Percentiles rank a stretch among this genome's conserved stretches.
Evolutionary conservation across 2,888 invertebrate genomes (phyloP).

Genomic region (Acrocyrtus sp.): DNA sequence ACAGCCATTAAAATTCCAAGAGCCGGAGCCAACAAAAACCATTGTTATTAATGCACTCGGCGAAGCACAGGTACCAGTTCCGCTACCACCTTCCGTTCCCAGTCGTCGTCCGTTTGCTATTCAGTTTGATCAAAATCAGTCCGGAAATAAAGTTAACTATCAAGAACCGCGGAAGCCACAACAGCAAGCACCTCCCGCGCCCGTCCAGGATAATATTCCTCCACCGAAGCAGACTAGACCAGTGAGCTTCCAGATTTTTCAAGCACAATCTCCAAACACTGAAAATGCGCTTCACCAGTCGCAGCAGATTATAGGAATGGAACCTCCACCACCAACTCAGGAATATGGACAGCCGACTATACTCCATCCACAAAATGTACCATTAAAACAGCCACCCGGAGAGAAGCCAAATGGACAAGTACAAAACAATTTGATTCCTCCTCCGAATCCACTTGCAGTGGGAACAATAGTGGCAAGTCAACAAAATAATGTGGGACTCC

Average conservation of each 20-base stretch:
- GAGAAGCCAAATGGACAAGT: conserved; percentile 2
- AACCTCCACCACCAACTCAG: conserved; percentile 27
- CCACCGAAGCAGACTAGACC: conserved; percentile 29
- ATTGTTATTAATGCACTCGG: conserved; percentile 56
- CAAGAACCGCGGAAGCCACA: conserved; percentile 7
- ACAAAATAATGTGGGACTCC: conserved; percentile 8
- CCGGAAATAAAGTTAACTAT: conserved; percentile 45
- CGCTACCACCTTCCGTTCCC: conserved; percentile 31
- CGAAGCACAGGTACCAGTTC: conserved; percentile 53
- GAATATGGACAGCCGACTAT: conserved; percentile 41
- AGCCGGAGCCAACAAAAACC: conserved; percentile 43
- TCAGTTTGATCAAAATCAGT: conserved; percentile 55
- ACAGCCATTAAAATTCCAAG: not conserved
- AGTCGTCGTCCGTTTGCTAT: conserved; percentile 58
- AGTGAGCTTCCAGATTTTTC: conserved; percentile 49
- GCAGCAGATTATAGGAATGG: conserved; percentile 12
- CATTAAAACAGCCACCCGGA: conserved; percentile 22
- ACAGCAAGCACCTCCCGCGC: not conserved
- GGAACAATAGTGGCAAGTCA: conserved; percentile 32
- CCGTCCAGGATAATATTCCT: not conserved
- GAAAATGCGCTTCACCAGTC: conserved; percentile 39
- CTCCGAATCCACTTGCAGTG: conserved; percentile 33
- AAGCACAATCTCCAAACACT: conserved; percentile 30
- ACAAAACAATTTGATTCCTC: conserved; percentile 12
- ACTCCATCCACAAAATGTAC: conserved; percentile 37